Evolutionary conservation across 2,888 invertebrate species (phyloP).

Genomic region (Pseudanteris insignis): DNA sequence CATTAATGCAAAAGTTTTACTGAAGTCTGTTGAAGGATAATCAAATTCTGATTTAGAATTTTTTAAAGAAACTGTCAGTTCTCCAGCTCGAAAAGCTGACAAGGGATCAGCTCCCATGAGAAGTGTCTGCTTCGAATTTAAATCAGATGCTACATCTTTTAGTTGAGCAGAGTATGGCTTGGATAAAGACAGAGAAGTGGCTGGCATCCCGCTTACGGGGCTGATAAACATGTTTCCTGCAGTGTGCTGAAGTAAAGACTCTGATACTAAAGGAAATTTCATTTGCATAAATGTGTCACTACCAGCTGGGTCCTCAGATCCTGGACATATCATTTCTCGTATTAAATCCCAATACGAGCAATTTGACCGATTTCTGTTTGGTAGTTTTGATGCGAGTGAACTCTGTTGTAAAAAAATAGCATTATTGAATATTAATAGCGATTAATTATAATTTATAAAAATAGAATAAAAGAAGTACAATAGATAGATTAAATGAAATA

Average conservation of each 20-base stretch:
- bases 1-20: slow-evolving; percentile 54
- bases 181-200: slow-evolving; percentile 54
- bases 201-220: slow-evolving; percentile 65
- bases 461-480: too few species aligned
- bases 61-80: slow-evolving; percentile 62
- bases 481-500: too few species aligned
- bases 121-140: slow-evolving; percentile 35
- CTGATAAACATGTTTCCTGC: slow-evolving; percentile 83
- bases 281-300: slow-evolving; percentile 73
- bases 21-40: slow-evolving; percentile 55
- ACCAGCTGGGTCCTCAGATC: slow-evolving; percentile 72
- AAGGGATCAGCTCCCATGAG: slow-evolving; percentile 53
- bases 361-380: slow-evolving; percentile 78
- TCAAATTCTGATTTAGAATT: slow-evolving; percentile 61
- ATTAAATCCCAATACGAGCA: slow-evolving; percentile 83
- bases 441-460: too few species aligned
- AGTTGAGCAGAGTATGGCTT: slow-evolving; percentile 55
- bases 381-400: slow-evolving; percentile 82
- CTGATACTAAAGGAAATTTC: slow-evolving; percentile 75
- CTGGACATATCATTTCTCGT: slow-evolving; percentile 78
- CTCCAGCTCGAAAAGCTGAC: slow-evolving; percentile 61
- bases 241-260: slow-evolving; percentile 79
- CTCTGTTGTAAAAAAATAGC: too few species aligned
- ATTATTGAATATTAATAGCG: too few species aligned
- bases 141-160: slow-evolving; percentile 37